Evolutionary conservation across 2,113 vertebrate genomes (phyloP), one percentile per base, ranked within the genome.

Genomic region (Speoplatyrhinus poulsoni): DNA sequence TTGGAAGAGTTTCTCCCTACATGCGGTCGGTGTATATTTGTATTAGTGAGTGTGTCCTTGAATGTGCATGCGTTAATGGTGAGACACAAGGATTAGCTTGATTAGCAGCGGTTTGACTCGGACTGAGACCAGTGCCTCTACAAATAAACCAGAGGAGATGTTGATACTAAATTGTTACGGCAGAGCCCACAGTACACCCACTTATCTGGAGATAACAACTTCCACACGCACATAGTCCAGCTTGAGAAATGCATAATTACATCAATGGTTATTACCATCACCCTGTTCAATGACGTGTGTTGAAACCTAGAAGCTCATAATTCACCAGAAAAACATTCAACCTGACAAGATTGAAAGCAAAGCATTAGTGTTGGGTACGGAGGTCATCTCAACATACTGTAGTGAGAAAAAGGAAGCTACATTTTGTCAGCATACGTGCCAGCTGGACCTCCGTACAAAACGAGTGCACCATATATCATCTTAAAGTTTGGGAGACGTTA

Each of bases 61-160:
- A 65, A 62, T 64, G 69, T 80, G 47, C 62, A 50, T 75, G 62
- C 46, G 59, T 69, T 56, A 8, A 4, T 63, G 50, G 33, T 64
- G 59, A 65, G 80, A 82, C 82, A 76, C 12, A 26, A 46, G 76
- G 68, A 87, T 81, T 84, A 80, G 72, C 54, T 50, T 59, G 77
- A 80, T 80, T 72, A 16, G 58, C 70, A 72, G 75, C 52, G 60
- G 70, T 74, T 76, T 74, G 82, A 90, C 81, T 83, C 53, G 32
- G 67, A 60, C 66, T 9, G 75, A 70, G 85, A 80, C 79, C 82
- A 80, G 55, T 3, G 63, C 54, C 9, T 60, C 70, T 74, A 74
- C 82, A 89, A 83, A 89, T 79, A 90, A 87, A 88, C 36, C 83
- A 82, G 73, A 57, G 77, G 56, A 88, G 78, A 80, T 90, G 89